Conservation (phyloP, 2,797 vertebrate genomes). For the Micromesistius poutassou region DNA sequence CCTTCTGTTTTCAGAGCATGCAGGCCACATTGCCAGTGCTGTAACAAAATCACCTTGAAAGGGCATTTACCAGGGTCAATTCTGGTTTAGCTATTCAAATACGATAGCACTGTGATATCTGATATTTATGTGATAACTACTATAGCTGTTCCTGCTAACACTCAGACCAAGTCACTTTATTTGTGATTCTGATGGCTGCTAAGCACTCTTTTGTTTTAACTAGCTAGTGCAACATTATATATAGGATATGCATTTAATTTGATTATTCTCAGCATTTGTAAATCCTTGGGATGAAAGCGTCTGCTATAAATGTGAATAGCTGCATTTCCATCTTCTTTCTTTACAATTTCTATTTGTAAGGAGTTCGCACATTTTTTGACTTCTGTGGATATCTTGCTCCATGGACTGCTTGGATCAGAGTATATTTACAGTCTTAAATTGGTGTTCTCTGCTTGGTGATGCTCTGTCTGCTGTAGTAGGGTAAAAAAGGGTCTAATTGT, state of each 20-base stretch:
- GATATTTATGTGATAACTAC: neutral
- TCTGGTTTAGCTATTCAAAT: neutral
- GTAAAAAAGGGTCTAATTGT: no score
- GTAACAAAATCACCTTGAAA: neutral
- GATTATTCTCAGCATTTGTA: neutral
- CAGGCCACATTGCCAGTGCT: neutral
- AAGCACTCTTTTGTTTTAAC: neutral
- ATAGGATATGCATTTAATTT: neutral
- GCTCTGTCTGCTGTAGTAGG: no score
- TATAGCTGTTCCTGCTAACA: neutral
- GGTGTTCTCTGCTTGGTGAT: no score
- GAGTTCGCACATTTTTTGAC: neutral
- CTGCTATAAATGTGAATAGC: neutral
- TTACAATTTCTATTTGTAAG: conserved; percentile 13
- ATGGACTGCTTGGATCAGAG: no score
- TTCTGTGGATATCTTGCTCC: no score
- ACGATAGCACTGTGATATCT: neutral
- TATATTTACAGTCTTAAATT: no score
- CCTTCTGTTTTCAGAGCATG: neutral
- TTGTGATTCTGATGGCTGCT: neutral
- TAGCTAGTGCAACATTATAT: neutral
- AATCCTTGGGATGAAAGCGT: neutral
- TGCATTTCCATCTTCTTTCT: neutral
- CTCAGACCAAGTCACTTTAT: neutral
- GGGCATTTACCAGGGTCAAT: neutral